phyloP scores from a whole-genome alignment of 2,888 invertebrate species.

The Tetanocera ferruginea region DNA sequence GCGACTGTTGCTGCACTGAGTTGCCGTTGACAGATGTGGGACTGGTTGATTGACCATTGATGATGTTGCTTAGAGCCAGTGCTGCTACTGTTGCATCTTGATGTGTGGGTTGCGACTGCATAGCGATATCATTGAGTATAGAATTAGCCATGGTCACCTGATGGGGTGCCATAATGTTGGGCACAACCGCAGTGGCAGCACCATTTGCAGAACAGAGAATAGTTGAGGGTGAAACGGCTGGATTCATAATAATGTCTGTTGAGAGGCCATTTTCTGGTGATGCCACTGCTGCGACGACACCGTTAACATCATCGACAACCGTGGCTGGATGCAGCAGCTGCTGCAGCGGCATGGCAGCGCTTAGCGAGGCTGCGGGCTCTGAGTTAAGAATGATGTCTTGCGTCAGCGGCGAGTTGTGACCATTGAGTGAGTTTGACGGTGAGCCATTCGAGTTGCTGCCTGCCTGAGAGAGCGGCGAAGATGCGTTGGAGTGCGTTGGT shows the following conservation, averaged over 20 bases:
- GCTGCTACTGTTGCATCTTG: constrained; percentile 65
- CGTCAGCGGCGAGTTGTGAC: constrained; percentile 63
- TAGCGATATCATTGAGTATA: constrained; percentile 66
- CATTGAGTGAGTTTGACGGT: constrained; percentile 56
- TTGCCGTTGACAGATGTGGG: constrained; percentile 46
- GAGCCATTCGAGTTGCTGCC: constrained; percentile 51
- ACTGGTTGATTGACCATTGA: constrained; percentile 64
- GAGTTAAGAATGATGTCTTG: constrained; percentile 70
- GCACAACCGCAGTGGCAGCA: constrained; percentile 62
- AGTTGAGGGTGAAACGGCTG: constrained; percentile 74
- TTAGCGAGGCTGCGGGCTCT: constrained; percentile 65
- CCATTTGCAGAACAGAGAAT: constrained; percentile 72
- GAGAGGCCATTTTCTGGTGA: constrained; percentile 52
- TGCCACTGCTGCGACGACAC: constrained; percentile 25
- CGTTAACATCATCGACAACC: constrained; percentile 53
- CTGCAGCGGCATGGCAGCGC: constrained; percentile 58
- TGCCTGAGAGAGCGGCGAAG: constrained; percentile 45
- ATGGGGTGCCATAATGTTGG: constrained; percentile 65
- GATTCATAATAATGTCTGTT: constrained; percentile 75
- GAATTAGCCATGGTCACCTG: constrained; percentile 67
- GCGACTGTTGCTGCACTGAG: constrained; percentile 49
- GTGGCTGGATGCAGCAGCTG: constrained; percentile 54
- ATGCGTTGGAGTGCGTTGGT: constrained; percentile 57
- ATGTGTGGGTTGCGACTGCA: constrained; percentile 64
- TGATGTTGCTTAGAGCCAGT: constrained; percentile 66